Conservation (phyloP, 2,888 invertebrate genomes). For the Meiosimyza platycephala region DNA sequence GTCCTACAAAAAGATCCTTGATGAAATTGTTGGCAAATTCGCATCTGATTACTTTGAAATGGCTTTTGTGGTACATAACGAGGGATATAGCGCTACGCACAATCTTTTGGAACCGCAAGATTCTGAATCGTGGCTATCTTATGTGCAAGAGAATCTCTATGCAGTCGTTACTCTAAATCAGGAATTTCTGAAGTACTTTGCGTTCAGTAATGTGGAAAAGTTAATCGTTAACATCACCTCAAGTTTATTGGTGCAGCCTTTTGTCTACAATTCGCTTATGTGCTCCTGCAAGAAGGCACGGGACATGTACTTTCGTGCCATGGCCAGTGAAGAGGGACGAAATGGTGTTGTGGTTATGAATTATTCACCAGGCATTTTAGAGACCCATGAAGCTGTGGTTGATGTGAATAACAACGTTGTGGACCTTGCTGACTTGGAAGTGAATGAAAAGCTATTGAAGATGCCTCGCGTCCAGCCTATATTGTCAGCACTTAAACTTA, state of each 20-base stretch:
- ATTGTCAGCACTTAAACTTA: constrained; percentile 57
- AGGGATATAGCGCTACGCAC: constrained; percentile 56
- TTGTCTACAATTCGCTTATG: constrained; percentile 54
- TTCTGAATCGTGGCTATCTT: constrained; percentile 50
- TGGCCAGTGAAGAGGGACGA: constrained; percentile 58
- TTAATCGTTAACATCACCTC: constrained; percentile 60
- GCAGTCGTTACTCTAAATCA: constrained; percentile 59
- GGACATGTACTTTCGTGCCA: constrained; percentile 64
- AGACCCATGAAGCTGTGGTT: constrained; percentile 50
- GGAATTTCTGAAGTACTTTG: constrained; percentile 50
- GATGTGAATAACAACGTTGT: constrained; percentile 59
- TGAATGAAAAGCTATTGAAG: constrained; percentile 42
- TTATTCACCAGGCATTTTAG: constrained; percentile 58
- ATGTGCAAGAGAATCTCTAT: constrained; percentile 56
- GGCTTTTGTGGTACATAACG: constrained; percentile 60
- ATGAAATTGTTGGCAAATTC: constrained; percentile 40
- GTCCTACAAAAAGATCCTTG: constrained; percentile 46
- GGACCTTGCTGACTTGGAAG: constrained; percentile 48
- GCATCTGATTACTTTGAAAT: constrained; percentile 49
- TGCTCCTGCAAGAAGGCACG: constrained; percentile 62
- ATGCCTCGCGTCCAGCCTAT: constrained; percentile 52
- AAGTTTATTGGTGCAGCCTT: constrained; percentile 54
- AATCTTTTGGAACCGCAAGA: constrained; percentile 57
- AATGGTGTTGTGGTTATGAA: constrained; percentile 55
- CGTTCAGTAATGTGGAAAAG: constrained; percentile 46